Base-by-base conservation (phyloP, 1,140 invertebrate species). In the Pogonus chalceus region DNA sequence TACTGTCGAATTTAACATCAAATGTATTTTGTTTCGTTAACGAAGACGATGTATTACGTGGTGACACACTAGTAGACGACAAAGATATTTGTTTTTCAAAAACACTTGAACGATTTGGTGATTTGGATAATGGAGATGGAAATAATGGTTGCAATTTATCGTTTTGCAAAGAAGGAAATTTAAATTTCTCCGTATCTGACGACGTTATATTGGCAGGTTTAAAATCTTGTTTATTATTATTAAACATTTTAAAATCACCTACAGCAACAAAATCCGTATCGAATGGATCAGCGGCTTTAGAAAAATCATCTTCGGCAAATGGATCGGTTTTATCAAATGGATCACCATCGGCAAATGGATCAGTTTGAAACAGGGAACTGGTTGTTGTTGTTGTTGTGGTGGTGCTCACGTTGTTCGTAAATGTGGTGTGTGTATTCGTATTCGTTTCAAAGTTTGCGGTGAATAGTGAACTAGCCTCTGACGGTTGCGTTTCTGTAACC, bases 261-360 rank as follows among this genome's bases (percentile, higher is more conserved):
- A 43, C 37, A 14, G n/a, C 47, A 51, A 63, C 61, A 66, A 74
- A 72, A 48, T 76, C 74, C 35, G 73, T 78, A 53, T 80, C 76
- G 59, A 86, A 85, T 9, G 83, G 82, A 65, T 85, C 83, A 51
- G 72, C 65, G 39, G 57, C 20, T 52, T 62, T 62, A 63, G 69
- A 59, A 63, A 78, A 77, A 54, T 72, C 69, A 1, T 65, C 61
- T 52, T 81, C 79, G 16, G 74, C 76, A 65, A 83, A 83, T 3
- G 80, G 80, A 66, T 83, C 80, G 22, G 75, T 73, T 62, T 77
- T 78, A 59, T 80, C 79, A 65, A 84, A 83, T 4, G 81, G 80
- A 74, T 84, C 83, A n/a, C 76, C 79, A 65, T 85, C 79, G 24
- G 76, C 80, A 67, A 86, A 85, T 14, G 83, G 82, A 71, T 86